These are phyloP conservation scores for Falco concolor DNA, from an alignment of 2,797 vertebrate genomes.

Conservation along the genomic window DNA sequence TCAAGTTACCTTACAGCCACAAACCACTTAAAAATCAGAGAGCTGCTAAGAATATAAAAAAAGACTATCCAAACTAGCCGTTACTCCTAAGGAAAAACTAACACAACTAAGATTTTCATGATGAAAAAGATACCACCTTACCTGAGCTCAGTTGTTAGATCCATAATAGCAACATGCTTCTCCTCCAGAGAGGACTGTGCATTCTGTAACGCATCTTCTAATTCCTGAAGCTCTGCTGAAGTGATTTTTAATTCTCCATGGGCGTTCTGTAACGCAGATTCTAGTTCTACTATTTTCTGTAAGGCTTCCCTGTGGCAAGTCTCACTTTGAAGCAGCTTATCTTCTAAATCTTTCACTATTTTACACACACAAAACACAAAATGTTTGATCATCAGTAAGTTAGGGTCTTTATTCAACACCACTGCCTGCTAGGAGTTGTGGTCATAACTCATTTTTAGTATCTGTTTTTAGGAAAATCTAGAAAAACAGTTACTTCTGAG, in stretches of 20 bases:
- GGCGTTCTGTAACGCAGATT: conserved; percentile 85
- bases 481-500: neutral
- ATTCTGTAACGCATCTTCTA: conserved; percentile 81
- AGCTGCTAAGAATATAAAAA: neutral
- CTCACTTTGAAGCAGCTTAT: conserved; percentile 83
- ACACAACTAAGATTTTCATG: neutral
- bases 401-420: neutral
- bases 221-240: conserved; percentile 83
- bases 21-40: neutral
- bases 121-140: conserved; percentile 59
- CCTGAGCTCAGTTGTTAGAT: conserved; percentile 85
- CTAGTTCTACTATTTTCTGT: conserved; percentile 84
- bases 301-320: conserved; percentile 79
- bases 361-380: neutral
- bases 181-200: conserved; percentile 89
- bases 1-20: neutral
- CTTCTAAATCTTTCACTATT: conserved; percentile 86
- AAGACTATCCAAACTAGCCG: neutral
- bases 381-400: neutral
- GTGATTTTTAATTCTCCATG: conserved; percentile 82
- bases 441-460: neutral
- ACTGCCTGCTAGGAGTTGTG: neutral
- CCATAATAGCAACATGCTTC: conserved; percentile 80
- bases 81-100: neutral
- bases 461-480: neutral